Conservation (phyloP, 2,888 invertebrate species). For the Bhutanitis thaidina region DNA sequence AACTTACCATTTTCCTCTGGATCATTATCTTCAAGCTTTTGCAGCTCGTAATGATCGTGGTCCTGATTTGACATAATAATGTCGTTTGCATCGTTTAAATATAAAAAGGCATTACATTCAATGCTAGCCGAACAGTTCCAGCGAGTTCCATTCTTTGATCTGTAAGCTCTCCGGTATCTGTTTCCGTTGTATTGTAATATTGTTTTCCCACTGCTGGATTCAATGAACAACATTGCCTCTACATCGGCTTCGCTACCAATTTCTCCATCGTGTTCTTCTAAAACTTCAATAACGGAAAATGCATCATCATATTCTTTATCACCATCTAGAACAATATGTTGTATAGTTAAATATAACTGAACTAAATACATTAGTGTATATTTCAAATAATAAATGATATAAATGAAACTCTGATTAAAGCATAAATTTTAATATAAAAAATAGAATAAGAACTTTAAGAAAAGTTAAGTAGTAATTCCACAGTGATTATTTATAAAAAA, state of each 20-base stretch:
- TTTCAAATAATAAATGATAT: too few species aligned
- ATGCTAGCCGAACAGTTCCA: conserved; percentile 56
- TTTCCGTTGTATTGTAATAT: conserved; percentile 51
- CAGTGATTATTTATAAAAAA: too few species aligned
- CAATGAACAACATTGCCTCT: conserved; percentile 42
- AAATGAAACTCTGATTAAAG: too few species aligned
- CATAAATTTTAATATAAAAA: too few species aligned
- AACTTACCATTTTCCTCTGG: conserved; percentile 17
- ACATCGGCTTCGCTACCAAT: conserved; percentile 23
- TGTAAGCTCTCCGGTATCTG: conserved; percentile 52
- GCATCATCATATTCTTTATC: not conserved
- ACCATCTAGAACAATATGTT: conserved; percentile 2
- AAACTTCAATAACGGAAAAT: conserved; percentile 1
- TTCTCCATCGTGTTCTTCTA: conserved; percentile 25
- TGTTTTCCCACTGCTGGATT: conserved; percentile 48
- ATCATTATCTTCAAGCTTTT: conserved; percentile 8
- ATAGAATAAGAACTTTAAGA: too few species aligned
- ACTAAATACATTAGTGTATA: not conserved
- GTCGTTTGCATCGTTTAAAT: conserved; percentile 51
- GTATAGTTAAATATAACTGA: not conserved
- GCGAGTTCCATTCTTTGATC: conserved; percentile 44
- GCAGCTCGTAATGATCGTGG: conserved; percentile 39
- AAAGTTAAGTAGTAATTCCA: too few species aligned
- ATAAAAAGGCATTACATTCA: conserved; percentile 50
- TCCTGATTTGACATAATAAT: conserved; percentile 45